Evolutionary conservation across 2,113 vertebrate genomes (phyloP).

Genomic region (Octodon degus): DNA sequence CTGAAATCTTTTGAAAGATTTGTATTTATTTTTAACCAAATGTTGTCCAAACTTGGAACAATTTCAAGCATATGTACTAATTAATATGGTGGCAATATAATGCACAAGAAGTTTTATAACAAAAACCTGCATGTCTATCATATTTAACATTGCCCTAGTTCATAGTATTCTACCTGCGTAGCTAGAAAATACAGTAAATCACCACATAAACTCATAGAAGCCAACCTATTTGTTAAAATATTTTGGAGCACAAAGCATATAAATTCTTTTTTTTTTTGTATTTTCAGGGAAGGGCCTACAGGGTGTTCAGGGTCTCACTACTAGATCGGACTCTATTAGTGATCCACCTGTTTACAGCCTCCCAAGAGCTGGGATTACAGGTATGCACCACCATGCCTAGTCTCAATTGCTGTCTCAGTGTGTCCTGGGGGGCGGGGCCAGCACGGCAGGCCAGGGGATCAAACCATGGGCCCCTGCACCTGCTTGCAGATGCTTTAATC

Average conservation of each 20-base stretch:
- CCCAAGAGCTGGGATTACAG: no score
- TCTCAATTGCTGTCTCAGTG: no score
- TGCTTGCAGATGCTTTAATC: no score
- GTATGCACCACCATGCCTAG: no score
- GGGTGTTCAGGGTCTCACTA: no score
- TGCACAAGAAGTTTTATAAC: background rate
- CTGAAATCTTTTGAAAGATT: background rate
- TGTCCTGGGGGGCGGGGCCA: no score
- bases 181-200: background rate
- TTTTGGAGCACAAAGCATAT: conserved; percentile 12
- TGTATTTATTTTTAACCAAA: background rate
- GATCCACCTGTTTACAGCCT: no score
- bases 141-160: background rate
- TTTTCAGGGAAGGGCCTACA: no score
- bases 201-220: background rate
- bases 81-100: background rate
- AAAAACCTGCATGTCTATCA: background rate
- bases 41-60: background rate
- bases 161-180: background rate
- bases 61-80: background rate
- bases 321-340: no score
- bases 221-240: conserved; percentile 9
- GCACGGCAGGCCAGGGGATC: no score
- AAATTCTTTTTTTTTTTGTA: background rate
- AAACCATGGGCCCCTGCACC: no score